phyloP scores from a whole-genome alignment of 2,888 invertebrate species.

The Rhagonycha fulva region DNA sequence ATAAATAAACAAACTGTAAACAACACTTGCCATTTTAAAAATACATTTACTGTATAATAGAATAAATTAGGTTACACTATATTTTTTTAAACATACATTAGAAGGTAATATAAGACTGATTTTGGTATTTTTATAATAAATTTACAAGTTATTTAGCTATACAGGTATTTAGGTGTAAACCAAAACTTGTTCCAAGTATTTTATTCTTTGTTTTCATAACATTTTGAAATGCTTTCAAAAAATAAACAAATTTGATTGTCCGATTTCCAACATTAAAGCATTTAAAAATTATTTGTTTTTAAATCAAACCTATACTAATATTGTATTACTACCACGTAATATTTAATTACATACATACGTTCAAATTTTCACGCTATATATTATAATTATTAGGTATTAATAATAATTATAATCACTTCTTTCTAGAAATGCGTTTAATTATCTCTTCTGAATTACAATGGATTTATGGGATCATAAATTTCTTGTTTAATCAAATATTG shows the following conservation, averaged over 20 bases:
- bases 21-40: neutral
- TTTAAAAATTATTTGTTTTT: neutral
- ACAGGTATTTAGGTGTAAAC: neutral
- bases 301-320: neutral
- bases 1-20: neutral
- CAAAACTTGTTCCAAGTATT: neutral
- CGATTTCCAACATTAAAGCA: neutral
- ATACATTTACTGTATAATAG: neutral
- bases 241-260: neutral
- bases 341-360: neutral
- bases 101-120: conserved; percentile 20
- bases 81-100: neutral
- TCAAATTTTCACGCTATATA: neutral
- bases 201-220: neutral
- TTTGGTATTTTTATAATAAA: conserved; percentile 2
- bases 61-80: neutral
- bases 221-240: neutral
- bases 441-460: neutral
- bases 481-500: neutral
- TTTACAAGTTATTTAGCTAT: neutral
- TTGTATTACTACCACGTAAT: neutral
- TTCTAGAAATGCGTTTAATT: neutral
- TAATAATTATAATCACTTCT: neutral
- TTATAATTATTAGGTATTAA: too few species aligned
- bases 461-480: neutral